A percentile compares a stretch with the other conserved stretches of the same genome.
Conservation (phyloP, 2,888 invertebrate genomes). For the Ashinkailepas kermadecensis region DNA sequence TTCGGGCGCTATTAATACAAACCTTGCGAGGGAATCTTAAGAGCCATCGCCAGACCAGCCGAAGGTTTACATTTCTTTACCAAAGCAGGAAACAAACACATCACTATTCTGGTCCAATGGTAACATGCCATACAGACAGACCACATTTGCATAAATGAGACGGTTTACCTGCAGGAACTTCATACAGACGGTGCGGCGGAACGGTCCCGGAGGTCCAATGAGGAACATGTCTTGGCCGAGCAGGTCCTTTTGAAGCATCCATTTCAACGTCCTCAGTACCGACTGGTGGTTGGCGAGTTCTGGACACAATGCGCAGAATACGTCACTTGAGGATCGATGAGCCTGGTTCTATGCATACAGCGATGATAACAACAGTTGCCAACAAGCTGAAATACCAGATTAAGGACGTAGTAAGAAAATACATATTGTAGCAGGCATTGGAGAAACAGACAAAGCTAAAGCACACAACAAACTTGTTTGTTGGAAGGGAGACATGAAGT, state of each 20-base stretch:
- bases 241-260: constrained; percentile 93
- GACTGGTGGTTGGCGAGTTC: not conserved
- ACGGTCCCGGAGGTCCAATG: constrained; percentile 80
- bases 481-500: no score
- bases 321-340: not conserved
- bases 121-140: no score
- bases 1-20: no score
- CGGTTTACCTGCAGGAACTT: constrained; percentile 43
- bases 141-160: not conserved
- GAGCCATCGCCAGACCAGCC: no score
- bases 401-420: not conserved
- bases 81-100: no score
- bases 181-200: constrained; percentile 71
- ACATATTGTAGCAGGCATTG: not conserved
- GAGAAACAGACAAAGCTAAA: no score
- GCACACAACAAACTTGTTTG: no score
- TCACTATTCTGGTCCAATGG: no score
- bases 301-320: not conserved
- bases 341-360: not conserved
- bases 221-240: constrained; percentile 92
- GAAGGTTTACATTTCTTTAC: no score
- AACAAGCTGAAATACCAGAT: not conserved
- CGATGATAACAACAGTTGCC: not conserved
- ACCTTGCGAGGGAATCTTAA: no score
- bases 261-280: constrained; percentile 66